phyloP scores from a whole-genome alignment of 2,888 invertebrate genomes.

The Tenthredo notha region DNA sequence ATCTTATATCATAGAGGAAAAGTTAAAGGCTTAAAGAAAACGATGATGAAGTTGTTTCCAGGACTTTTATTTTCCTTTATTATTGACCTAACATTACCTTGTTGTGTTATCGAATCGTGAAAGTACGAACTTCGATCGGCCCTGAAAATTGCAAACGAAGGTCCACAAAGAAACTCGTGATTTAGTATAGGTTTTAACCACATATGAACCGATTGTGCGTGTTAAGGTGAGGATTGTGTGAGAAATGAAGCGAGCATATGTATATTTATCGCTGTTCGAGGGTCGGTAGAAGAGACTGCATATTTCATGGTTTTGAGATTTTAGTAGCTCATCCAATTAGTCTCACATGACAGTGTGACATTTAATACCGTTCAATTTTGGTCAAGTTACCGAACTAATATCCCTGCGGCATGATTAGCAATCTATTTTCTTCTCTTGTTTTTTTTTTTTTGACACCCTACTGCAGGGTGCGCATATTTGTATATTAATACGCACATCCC shows the following conservation, averaged over 20 bases:
- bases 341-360: conserved; percentile 33
- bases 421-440: not conserved
- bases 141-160: not conserved
- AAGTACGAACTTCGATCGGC: not conserved
- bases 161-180: not conserved
- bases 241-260: not conserved
- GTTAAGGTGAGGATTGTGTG: not conserved
- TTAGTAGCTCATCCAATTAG: conserved; percentile 45
- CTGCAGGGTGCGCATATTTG: not conserved
- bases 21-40: not conserved
- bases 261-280: conserved; percentile 4
- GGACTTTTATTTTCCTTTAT: not conserved
- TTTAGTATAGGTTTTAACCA: not conserved
- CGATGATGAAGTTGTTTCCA: not conserved
- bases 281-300: not conserved
- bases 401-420: conserved; percentile 40
- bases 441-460: conserved; percentile 1
- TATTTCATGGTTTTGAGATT: conserved; percentile 5
- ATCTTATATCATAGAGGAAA: not conserved
- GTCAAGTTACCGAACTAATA: conserved; percentile 50
- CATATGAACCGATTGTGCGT: not conserved
- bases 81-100: not conserved
- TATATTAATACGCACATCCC: not conserved
- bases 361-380: conserved; percentile 49
- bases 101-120: not conserved